Percentiles rank a stretch among this genome's conserved stretches.
Evolutionary conservation across 2,113 vertebrate genomes (phyloP).

Genomic region (Pomatorhinus ruficollis): DNA sequence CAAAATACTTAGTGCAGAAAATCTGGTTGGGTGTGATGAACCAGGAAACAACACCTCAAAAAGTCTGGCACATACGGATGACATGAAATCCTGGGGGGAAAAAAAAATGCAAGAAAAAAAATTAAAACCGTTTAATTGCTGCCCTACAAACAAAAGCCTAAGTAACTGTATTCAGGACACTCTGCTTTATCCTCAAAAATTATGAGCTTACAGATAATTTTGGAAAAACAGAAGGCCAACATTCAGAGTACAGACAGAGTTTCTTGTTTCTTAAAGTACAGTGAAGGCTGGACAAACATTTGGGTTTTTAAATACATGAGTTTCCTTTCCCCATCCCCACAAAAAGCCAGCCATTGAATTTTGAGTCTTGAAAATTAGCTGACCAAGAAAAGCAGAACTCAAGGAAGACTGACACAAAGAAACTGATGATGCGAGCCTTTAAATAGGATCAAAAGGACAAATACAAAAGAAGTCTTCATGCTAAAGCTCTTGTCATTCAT

Average conservation of each 20-base stretch:
- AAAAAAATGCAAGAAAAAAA: background rate
- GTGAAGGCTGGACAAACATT: background rate
- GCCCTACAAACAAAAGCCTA: background rate
- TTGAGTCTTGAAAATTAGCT: background rate
- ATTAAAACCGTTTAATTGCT: background rate
- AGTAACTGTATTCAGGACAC: background rate
- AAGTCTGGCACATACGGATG: slow-evolving; percentile 82
- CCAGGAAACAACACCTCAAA: slow-evolving; percentile 87
- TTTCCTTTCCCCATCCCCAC: background rate
- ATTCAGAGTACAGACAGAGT: background rate
- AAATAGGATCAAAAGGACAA: background rate
- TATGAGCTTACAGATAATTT: background rate
- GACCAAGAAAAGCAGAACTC: background rate
- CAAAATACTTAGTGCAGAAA: slow-evolving; percentile 88
- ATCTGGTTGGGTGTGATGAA: slow-evolving; percentile 89
- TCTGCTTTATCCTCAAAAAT: background rate
- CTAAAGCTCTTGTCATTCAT: background rate
- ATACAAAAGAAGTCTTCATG: background rate
- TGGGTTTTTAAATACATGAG: background rate
- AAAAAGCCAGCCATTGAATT: background rate
- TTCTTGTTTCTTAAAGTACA: background rate
- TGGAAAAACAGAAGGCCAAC: background rate
- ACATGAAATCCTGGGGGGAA: slow-evolving; percentile 82
- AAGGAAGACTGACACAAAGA: background rate
- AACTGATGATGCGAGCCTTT: background rate